Evolutionary conservation across 1,140 invertebrate genomes (phyloP).

Genomic region (Dendrolimus punctatus): DNA sequence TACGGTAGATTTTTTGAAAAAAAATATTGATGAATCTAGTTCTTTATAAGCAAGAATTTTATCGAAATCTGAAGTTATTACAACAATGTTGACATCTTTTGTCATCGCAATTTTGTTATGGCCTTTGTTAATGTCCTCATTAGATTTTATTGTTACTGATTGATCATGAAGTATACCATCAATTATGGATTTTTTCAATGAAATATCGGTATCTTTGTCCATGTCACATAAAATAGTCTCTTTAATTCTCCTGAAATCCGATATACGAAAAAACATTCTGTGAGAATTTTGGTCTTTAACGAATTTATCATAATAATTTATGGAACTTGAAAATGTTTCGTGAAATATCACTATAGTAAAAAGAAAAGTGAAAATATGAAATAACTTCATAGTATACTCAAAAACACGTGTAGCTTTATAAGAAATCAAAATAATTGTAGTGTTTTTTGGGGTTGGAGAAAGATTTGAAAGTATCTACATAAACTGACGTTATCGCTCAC

Average conservation of each 20-base stretch:
- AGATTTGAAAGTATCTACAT: too few relatives aligned
- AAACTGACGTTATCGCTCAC: too few relatives aligned
- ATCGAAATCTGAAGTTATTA: too few relatives aligned
- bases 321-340: not conserved
- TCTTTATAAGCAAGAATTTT: too few relatives aligned
- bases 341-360: too few relatives aligned
- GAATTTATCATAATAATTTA: not conserved
- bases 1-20: constrained; percentile 14
- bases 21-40: not conserved
- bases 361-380: too few relatives aligned
- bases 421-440: too few relatives aligned
- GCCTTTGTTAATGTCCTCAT: not conserved
- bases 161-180: constrained; percentile 5
- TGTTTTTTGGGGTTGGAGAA: too few relatives aligned
- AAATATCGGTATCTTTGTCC: not conserved
- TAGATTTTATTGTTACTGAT: constrained; percentile 2
- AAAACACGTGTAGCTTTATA: too few relatives aligned
- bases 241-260: not conserved
- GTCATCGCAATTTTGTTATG: constrained; percentile 11
- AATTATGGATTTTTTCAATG: constrained; percentile 6
- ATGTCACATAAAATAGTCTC: constrained; percentile 6
- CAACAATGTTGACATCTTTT: constrained; percentile 3
- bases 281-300: too few relatives aligned
- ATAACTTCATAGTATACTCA: too few relatives aligned
- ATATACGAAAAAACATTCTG: not conserved